Base-by-base conservation (phyloP, 2,113 vertebrate species). In the Litocranius walleri region DNA sequence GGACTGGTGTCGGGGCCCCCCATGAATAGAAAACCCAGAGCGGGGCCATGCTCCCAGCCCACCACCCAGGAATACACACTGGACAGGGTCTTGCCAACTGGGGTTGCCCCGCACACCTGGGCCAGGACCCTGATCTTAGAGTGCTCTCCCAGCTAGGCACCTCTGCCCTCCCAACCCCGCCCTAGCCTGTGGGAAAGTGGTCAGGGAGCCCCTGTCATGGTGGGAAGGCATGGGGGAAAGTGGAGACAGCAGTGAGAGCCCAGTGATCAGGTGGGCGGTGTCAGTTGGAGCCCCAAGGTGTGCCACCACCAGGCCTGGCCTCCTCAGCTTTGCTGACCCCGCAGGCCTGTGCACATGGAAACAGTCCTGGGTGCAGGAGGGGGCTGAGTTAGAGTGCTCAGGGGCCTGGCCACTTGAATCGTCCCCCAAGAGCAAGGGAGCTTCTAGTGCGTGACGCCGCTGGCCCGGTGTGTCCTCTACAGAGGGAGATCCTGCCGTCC, bases 401-500 rank as follows among this genome's bases (percentile, higher is more conserved):
- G 54, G 40, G n/a, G 30, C 52, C 64, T 27, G 57, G 71, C 81
- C 81, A 4, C 33, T 29, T n/a, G 40, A 48, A 15, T 33, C 25
- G 7, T n/a, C n/a, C 77, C 94, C 16, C 23, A 3, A 77, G 48
- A 81, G 33, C 78, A 81, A 61, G 56, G 36, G 57, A 7, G 0
- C 40, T 15, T 33, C 19, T 3, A 48, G 59, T 59, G 8, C 25
- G 5, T 97, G 48, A 90, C 4, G 21, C 10, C 33, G 0, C 59
- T 57, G 64, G n/a, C 25, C 36, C 54, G 30, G 14, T 67, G 21
- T 93, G 80, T 98, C 90, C 80, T 64, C 71, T 82, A 4, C 96
- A 99, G 99, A 99, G 99, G 98, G 99, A 99, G 98, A 98, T 99
- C 1, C 98, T 99, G 96, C 98, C 99, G 0, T 98, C 99, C 89